Conservation (phyloP, 2,888 invertebrate species). For the Calameuta pallipes region DNA sequence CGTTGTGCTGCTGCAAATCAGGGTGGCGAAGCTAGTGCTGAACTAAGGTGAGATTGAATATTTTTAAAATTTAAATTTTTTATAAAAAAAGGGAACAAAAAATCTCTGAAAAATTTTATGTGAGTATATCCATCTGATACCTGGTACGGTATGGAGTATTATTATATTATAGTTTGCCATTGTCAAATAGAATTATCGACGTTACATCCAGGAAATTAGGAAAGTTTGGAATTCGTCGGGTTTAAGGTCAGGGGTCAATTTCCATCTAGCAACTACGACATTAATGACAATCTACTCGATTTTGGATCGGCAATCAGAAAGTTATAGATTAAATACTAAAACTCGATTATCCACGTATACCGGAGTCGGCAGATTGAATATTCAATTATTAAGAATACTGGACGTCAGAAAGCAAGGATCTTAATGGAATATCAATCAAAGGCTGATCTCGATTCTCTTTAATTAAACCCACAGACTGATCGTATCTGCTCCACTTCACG, state of each 20-base stretch:
- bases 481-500: constrained; percentile 76
- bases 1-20: constrained; percentile 78
- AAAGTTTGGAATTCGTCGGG: neutral
- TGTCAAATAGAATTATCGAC: neutral
- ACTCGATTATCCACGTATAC: neutral
- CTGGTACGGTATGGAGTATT: neutral
- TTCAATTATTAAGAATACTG: neutral
- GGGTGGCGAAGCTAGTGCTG: constrained; percentile 78
- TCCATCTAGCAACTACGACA: neutral
- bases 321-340: neutral
- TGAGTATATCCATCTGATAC: neutral
- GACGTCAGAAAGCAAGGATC: neutral
- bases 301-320: neutral
- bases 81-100: neutral
- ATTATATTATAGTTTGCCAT: neutral
- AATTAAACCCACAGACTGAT: constrained; percentile 64
- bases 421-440: neutral
- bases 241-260: neutral
- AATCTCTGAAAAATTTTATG: neutral
- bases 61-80: neutral
- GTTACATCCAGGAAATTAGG: neutral
- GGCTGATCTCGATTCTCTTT: constrained; percentile 11
- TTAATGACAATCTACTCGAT: neutral
- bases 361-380: neutral
- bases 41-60: constrained; percentile 66